Percentiles rank a stretch among this genome's conserved stretches.
Conservation (phyloP, 2,113 vertebrate genomes). For the Myrmecophaga tridactyla region DNA sequence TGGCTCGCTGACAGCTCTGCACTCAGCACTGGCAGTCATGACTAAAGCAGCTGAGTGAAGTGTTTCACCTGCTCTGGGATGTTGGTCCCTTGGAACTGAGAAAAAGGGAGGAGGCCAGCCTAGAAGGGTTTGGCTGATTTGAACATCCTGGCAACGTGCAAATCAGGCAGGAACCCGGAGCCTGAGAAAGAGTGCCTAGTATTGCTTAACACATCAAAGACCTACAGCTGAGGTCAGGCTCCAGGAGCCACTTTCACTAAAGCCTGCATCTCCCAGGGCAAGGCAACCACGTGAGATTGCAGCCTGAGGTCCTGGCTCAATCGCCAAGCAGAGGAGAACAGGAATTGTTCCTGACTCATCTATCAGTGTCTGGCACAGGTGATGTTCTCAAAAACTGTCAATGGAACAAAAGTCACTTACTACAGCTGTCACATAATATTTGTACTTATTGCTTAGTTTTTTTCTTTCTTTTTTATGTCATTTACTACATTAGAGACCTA, state of each 20-base stretch:
- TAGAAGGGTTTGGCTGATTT: not conserved
- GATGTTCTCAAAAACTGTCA: not conserved
- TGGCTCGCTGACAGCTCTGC: too few species aligned
- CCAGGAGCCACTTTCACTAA: not conserved
- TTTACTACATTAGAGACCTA: not conserved
- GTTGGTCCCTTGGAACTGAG: constrained; percentile 70
- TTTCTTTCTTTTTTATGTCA: not conserved
- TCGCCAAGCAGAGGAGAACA: not conserved
- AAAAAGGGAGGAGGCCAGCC: not conserved
- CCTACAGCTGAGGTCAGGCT: not conserved
- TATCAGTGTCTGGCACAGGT: not conserved
- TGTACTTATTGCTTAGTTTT: not conserved
- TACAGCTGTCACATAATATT: not conserved
- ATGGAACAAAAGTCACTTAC: not conserved
- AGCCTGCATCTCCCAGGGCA: not conserved
- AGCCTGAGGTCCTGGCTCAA: accelerated
- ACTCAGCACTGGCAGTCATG: accelerated
- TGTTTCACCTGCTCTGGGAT: not conserved
- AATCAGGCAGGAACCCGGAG: constrained; percentile 52
- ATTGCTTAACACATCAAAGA: not conserved
- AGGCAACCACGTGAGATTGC: not conserved
- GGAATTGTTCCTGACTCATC: not conserved
- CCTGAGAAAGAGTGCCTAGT: not conserved
- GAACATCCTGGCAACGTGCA: constrained; percentile 70
- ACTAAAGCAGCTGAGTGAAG: not conserved